Conservation (phyloP, 2,113 vertebrate genomes). For the Cardinalis cardinalis region DNA sequence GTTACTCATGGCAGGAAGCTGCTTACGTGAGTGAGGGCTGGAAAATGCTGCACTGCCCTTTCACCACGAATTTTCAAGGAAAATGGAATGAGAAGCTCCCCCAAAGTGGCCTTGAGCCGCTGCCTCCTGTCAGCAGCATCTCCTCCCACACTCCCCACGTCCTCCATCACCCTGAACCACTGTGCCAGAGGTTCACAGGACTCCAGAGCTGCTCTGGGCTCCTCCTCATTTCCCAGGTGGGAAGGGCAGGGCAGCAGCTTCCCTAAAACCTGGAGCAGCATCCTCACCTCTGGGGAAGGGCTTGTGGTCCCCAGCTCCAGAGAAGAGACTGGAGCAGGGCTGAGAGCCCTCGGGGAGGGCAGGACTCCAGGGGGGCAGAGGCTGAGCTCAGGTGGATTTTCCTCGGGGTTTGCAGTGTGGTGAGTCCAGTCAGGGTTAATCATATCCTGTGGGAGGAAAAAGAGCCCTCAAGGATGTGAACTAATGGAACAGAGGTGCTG, state of each 20-base stretch:
- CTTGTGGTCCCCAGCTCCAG: neutral
- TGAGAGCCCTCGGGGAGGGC: rapidly evolving
- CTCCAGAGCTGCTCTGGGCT: neutral
- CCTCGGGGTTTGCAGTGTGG: rapidly evolving
- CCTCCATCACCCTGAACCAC: neutral
- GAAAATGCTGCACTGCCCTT: neutral
- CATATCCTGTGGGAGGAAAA: conserved; percentile 41
- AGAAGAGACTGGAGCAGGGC: neutral
- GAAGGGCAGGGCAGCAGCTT: neutral
- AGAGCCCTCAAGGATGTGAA: neutral
- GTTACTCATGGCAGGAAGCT: neutral
- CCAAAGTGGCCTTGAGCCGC: neutral
- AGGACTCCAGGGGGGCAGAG: neutral
- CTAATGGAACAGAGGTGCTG: neutral
- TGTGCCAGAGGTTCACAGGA: neutral
- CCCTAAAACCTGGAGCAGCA: neutral
- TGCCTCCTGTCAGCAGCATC: neutral
- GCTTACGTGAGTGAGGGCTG: neutral
- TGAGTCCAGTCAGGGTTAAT: neutral
- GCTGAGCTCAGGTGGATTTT: neutral
- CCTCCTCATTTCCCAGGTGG: neutral
- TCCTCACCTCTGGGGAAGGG: neutral
- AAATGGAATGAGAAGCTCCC: neutral
- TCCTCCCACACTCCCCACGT: neutral
- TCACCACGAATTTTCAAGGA: neutral